Base-by-base conservation (phyloP, 2,888 invertebrate genomes). In the Apodemia zela region DNA sequence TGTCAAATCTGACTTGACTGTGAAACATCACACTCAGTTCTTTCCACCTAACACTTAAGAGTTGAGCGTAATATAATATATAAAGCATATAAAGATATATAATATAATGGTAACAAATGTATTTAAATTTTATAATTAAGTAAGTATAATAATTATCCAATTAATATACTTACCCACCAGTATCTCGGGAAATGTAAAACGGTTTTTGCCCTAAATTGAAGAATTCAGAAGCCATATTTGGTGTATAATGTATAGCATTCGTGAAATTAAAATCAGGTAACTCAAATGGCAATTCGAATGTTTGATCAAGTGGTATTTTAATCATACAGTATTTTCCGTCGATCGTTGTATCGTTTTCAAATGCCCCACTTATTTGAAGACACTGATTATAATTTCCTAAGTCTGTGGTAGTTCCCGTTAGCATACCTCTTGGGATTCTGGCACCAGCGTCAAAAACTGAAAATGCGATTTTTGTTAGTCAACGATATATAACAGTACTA, bases 341-440 rank as follows among this genome's bases (percentile, higher is more conserved):
- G 13, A 65, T 60, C 3, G 59, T 62, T 29, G 51, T 62, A 42
- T 47, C 15, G 6, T 60, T 59, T 33, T 51, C 51, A 5, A 54
- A 54, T 15, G 21, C 15, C 15, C 13, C 54, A 1, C 33, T 62
- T 13, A 65, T 65, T 18, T 25, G 45, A 6, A 65, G 59, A 38
- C 85, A 85, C 72, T 83, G 81, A 63, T 72, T 68, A 59, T 81
- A 85, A 63, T 79, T 83, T 0, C 85, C 85, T 57, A 80, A 69
- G 59, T 82, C 82, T 7, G 72, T 47, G 0, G 75, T 64, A 35
- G 81, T 82, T 0, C 78, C 83, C 29, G 72, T 71, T 4, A 78
- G 51, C n/a, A 85, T 62, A 10, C 84, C 82, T 62, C 77, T 75
- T 18, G 85, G 85, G 8, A 71, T 72, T 63, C 84, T 74, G 29